phyloP scores from a whole-genome alignment of 2,113 vertebrate genomes.

The Cathartes aura region DNA sequence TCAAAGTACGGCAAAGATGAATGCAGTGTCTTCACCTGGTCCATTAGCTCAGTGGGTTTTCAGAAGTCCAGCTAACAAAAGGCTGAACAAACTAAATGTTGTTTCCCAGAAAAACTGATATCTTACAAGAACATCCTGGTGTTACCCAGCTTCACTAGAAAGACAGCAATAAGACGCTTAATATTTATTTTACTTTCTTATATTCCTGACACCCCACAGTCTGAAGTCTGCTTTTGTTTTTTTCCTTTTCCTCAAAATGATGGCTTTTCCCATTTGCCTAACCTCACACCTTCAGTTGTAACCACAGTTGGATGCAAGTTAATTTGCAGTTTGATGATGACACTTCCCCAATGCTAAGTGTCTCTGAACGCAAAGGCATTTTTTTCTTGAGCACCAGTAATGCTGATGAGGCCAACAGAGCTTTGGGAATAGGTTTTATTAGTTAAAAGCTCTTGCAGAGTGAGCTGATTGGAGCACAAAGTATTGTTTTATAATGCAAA shows the following conservation, averaged over 20 bases:
- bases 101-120: background rate
- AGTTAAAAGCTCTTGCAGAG: conserved; percentile 8
- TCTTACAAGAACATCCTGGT: background rate
- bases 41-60: background rate
- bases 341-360: background rate
- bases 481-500: conserved; percentile 7
- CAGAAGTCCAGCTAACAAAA: background rate
- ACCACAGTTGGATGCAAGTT: background rate
- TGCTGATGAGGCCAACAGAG: background rate
- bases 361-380: background rate
- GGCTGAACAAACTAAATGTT: background rate
- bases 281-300: background rate
- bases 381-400: background rate
- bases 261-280: background rate
- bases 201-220: background rate
- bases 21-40: background rate
- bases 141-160: background rate
- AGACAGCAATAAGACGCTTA: background rate
- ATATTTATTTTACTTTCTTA: background rate
- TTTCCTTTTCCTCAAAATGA: background rate
- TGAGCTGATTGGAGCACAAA: background rate
- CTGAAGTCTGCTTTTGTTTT: background rate
- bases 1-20: background rate
- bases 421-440: conserved; percentile 30
- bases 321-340: background rate